Percentiles rank a stretch among this genome's conserved stretches.
Conservation (phyloP, 2,888 invertebrate genomes). For the Orthosia incerta region DNA sequence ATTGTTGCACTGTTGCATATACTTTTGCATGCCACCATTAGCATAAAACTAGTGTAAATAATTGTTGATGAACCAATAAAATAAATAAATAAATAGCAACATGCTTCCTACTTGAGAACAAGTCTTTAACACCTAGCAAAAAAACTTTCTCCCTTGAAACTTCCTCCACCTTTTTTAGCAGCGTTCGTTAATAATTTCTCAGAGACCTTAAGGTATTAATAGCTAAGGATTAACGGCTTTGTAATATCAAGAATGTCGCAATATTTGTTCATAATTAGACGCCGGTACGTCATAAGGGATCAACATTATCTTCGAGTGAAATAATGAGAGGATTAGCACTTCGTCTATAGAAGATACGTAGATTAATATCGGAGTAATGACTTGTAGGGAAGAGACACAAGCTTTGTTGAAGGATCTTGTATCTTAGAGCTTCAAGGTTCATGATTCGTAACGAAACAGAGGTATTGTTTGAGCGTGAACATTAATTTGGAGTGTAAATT, state of each 20-base stretch:
- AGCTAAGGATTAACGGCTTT: constrained; percentile 19
- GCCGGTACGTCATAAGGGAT: constrained; percentile 43
- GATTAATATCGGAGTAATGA: constrained; percentile 60
- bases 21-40: too few species aligned
- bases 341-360: constrained; percentile 43
- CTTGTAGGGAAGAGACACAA: constrained; percentile 28
- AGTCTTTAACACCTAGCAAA: too few species aligned
- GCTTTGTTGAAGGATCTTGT: constrained; percentile 29
- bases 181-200: background rate
- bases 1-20: too few species aligned
- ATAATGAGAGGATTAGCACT: constrained; percentile 38
- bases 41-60: too few species aligned
- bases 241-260: constrained; percentile 9
- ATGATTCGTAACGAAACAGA: constrained; percentile 22
- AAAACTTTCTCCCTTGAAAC: background rate
- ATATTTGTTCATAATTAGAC: constrained; percentile 51
- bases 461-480: constrained; percentile 14
- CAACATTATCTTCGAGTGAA: constrained; percentile 37
- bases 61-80: too few species aligned
- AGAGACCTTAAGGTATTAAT: constrained; percentile 22
- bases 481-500: background rate
- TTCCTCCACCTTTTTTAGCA: constrained; percentile 1
- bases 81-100: too few species aligned
- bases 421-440: constrained; percentile 15
- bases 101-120: background rate